phyloP scores from a whole-genome alignment of 35 echinoderm and acorn worm species.

The Apostichopus japonicus region DNA sequence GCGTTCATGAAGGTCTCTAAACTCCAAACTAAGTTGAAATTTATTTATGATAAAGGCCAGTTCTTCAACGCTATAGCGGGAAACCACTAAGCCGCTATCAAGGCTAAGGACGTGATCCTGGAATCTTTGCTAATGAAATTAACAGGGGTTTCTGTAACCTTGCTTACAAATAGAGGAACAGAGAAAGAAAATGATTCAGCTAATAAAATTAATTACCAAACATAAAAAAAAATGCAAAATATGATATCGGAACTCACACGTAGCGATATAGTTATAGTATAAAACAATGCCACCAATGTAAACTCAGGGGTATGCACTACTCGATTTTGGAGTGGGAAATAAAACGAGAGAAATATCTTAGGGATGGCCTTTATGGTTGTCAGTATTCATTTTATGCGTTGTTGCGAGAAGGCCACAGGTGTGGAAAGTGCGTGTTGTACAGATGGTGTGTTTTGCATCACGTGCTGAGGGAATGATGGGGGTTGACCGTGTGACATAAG shows the following conservation, averaged over 20 bases:
- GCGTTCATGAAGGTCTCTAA: too few relatives aligned
- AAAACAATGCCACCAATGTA: too few relatives aligned
- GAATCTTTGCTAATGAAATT: conserved; percentile 1
- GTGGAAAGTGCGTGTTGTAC: too few relatives aligned
- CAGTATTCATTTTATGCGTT: too few relatives aligned
- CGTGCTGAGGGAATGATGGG: too few relatives aligned
- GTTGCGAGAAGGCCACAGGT: too few relatives aligned
- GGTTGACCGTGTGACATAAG: too few relatives aligned
- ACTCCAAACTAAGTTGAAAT: background rate
- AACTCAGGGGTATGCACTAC: too few relatives aligned
- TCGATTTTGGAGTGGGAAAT: too few relatives aligned
- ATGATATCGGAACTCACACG: background rate
- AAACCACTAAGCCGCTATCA: background rate
- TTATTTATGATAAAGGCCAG: background rate
- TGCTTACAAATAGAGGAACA: background rate
- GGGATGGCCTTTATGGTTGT: too few relatives aligned
- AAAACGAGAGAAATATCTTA: too few relatives aligned
- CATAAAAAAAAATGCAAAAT: background rate
- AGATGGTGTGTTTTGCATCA: too few relatives aligned
- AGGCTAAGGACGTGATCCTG: background rate
- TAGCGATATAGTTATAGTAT: background rate
- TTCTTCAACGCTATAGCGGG: background rate
- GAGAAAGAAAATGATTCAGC: background rate
- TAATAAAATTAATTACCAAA: background rate
- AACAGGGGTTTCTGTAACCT: background rate